Percentiles rank a stretch among this genome's conserved stretches.
Evolutionary conservation across 2,797 vertebrate genomes (phyloP).

Genomic region (Chaetophractus vellerosus): DNA sequence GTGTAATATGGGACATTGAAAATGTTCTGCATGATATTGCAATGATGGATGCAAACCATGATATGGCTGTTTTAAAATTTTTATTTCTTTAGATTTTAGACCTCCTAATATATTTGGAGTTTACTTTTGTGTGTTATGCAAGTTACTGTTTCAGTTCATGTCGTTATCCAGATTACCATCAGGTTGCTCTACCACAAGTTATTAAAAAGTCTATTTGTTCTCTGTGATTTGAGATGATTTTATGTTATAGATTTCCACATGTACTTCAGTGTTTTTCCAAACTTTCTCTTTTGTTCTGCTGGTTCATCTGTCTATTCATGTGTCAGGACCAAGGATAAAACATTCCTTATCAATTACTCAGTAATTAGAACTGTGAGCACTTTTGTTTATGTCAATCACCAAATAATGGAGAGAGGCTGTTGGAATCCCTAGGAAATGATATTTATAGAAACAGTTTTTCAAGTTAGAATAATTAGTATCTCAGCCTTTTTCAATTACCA

Average conservation of each 20-base stretch:
- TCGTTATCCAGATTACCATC: background rate
- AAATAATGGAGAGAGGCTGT: background rate
- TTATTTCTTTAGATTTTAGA: background rate
- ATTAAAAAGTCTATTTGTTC: background rate
- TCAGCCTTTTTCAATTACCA: background rate
- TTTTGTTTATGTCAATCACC: background rate
- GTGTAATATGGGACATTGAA: too few species aligned
- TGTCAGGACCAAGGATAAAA: background rate
- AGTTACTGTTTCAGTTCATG: background rate
- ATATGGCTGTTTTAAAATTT: background rate
- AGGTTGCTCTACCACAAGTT: background rate
- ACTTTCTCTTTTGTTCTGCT: background rate
- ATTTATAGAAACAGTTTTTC: background rate
- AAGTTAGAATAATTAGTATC: background rate
- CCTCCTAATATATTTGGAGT: background rate
- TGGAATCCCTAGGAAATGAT: background rate
- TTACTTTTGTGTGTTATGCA: background rate
- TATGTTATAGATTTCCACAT: background rate
- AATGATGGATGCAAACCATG: too few species aligned
- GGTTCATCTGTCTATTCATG: background rate
- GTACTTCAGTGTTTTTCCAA: background rate
- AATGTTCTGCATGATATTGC: too few species aligned
- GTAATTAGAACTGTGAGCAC: conserved; percentile 1
- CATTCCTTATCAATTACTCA: background rate
- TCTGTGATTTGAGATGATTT: background rate